Conservation (phyloP, 2,888 invertebrate species). For the Timandra comae region DNA sequence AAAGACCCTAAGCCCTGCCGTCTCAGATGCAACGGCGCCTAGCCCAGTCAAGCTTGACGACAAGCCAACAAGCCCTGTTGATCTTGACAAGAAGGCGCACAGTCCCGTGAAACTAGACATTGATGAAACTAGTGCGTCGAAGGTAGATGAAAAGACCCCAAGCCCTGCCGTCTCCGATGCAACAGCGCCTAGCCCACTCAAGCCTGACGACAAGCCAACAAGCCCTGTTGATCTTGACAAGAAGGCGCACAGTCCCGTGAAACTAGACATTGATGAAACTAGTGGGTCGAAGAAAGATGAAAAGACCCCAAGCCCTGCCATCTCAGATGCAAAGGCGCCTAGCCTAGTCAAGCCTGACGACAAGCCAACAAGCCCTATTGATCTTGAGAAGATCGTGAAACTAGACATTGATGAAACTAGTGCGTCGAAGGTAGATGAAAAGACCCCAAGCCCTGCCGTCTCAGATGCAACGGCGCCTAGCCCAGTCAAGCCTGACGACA, state of each 20-base stretch:
- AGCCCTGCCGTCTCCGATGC: not conserved
- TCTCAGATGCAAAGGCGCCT: slow-evolving; percentile 1
- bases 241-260: too few species aligned
- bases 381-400: slow-evolving; percentile 2
- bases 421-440: too few species aligned
- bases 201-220: slow-evolving; percentile 1
- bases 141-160: slow-evolving; percentile 1
- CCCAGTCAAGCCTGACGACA: too few species aligned
- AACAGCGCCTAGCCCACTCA: slow-evolving; percentile 1
- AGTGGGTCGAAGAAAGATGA: too few species aligned
- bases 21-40: too few species aligned
- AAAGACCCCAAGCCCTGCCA: not conserved
- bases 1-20: too few species aligned
- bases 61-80: not conserved
- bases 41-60: not conserved
- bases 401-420: too few species aligned
- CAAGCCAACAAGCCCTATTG: slow-evolving; percentile 1
- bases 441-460: too few species aligned
- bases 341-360: not conserved
- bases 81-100: not conserved
- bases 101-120: not conserved
- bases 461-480: too few species aligned
- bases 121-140: too few species aligned
- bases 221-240: slow-evolving; percentile 2
- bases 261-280: too few species aligned